Percentiles rank a stretch among this genome's conserved stretches.
These are phyloP conservation scores for Limnephilus auricula DNA, from an alignment of 2,888 invertebrate species.

Conservation along the genomic window DNA sequence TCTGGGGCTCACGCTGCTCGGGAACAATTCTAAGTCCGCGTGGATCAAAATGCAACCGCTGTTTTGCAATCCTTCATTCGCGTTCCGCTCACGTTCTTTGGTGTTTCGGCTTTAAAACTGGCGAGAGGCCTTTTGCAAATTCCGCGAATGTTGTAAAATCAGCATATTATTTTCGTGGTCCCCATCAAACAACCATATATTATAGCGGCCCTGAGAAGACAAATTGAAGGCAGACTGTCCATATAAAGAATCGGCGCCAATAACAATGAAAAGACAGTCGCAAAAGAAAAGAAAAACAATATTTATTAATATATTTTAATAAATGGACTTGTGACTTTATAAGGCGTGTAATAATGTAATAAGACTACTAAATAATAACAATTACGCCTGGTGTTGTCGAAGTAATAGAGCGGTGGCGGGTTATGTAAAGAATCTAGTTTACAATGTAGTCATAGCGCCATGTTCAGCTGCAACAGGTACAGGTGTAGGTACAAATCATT, in stretches of 20 bases:
- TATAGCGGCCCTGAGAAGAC: slow-evolving; percentile 27
- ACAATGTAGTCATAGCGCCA: slow-evolving; percentile 13
- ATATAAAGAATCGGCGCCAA: slow-evolving; percentile 5
- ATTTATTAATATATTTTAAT: slow-evolving; percentile 4
- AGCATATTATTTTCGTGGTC: slow-evolving; percentile 32
- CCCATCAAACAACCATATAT: not conserved
- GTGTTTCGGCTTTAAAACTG: not conserved
- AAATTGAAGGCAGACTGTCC: not conserved
- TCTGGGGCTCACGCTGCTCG: not conserved
- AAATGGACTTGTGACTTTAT: not conserved
- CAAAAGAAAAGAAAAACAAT: not conserved
- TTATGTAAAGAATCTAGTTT: slow-evolving; percentile 29
- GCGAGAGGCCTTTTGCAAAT: slow-evolving; percentile 3
- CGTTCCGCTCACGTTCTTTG: not conserved
- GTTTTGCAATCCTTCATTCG: not conserved
- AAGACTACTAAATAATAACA: not conserved
- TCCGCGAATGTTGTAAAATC: not conserved
- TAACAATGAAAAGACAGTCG: slow-evolving; percentile 26
- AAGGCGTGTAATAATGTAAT: not conserved
- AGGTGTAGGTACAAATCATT: not conserved
- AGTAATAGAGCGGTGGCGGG: not conserved
- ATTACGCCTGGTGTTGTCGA: not conserved
- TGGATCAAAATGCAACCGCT: not conserved
- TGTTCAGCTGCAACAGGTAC: not conserved
- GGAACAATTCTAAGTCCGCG: not conserved